Evolutionary conservation across 2,113 vertebrate species (phyloP), one percentile per base, ranked within the genome.

Genomic region (Clupea harengus): DNA sequence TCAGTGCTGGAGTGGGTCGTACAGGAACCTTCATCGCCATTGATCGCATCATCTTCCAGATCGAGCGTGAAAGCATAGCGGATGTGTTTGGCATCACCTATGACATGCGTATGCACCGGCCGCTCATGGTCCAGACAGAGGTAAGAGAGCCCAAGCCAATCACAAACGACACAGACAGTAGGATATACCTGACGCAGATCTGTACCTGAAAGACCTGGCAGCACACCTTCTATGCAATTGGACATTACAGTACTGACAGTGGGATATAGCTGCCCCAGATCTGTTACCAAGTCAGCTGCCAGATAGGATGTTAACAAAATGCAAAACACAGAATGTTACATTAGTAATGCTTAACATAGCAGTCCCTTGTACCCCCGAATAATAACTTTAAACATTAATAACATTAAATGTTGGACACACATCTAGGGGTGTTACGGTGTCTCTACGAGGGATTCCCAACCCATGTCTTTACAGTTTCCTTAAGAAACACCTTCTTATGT

Each of bases 61-160:
- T 99, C 8, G 97, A 99, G 88, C 95, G 96, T 52, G 97, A 99
- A 90, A 96, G 93, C 28, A 87, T 87, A 0, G 97, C 98, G 87
- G 98, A 99, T 0, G 94, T 99, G n/a, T 99, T 94, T 0, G 97
- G 97, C 10, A 95, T 95, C 3, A 96, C 99, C 39, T 94, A 98
- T 0, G 95, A 97, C 49, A 96, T 99, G 83, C 96, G 98, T 25
- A 96, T 99, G 96, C 97, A 99, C 92, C 94, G 98, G 0, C 89
- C 96, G 0, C 91, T 99, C 0, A 99, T 99, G 98, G 98, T 99
- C 89, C 98, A 99, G 75, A 99, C 98, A 15, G 98, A 99, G 97
- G 98, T 99, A 91, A 92, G 94, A 11, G 6, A 44, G 60, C 22
- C n/a, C 39, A 39, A 39, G 39, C 20, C 60, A 10, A 1, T 49